Base-by-base conservation (phyloP, 2,797 vertebrate genomes). In the Benthosema pterotum region DNA sequence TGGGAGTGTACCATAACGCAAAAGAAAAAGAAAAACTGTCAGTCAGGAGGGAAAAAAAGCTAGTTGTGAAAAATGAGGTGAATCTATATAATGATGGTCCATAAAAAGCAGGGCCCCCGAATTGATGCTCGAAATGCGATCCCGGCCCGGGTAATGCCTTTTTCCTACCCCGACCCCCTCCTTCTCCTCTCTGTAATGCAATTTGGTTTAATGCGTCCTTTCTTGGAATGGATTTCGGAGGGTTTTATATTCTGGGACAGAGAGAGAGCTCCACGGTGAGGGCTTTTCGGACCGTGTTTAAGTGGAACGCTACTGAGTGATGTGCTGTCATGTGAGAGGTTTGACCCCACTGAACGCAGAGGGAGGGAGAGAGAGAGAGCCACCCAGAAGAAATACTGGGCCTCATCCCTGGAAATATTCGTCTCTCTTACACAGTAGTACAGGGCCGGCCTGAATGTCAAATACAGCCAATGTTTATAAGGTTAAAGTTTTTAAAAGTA, bases 41-140 rank as follows among this genome's bases (percentile, higher is more conserved):
- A 49, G 15, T 42, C 43, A 42, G 18, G 67, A 68, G 64, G 55
- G 54, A 9, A 52, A 32, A 45, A 46, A 51, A 76, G 66, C 16
- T 45, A 69, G 69, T 72, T 77, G 74, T 77, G 79, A 82, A 84
- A 88, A 86, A 87, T 79, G 71, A 84, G 65, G 72, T 83, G 74
- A 85, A 86, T 88, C 77, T 75, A 67, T 88, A 69, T 85, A 83
- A 88, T 80, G 79, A 75, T 77, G n/a, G 52, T 53, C 69, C 74
- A 80, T 88, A 87, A 87, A 82, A 75, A 78, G 75, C n/a, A 8
- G 47, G 64, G 70, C 60, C 65, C 67, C 62, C 80, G 82, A 81
- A 85, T 83, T 87, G 83, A 85, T 79, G 86, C 72, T 81, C 75
- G 83, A 86, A 89, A 89, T 83, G 84, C 71, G 83, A 89, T 87